Evolutionary conservation across 2,113 vertebrate species (phyloP).

Genomic region (Pteruthius melanotis): DNA sequence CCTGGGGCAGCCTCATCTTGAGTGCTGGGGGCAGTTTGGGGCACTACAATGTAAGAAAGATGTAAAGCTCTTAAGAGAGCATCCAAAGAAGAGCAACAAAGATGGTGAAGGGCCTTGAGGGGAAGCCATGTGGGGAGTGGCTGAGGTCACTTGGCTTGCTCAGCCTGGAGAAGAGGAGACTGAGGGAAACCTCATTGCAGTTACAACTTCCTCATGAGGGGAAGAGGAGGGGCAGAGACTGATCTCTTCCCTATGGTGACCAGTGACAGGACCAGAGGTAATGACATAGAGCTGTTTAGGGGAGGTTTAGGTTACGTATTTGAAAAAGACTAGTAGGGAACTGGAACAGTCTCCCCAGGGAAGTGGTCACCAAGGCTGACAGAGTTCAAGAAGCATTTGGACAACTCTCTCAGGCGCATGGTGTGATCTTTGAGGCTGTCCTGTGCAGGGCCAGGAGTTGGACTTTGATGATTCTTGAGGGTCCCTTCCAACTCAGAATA

Average conservation of each 20-base stretch:
- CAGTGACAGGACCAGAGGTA: accelerated
- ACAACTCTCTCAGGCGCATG: neutral
- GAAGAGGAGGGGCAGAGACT: neutral
- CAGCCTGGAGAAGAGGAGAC: neutral
- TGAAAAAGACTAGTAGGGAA: neutral
- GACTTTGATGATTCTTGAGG: neutral
- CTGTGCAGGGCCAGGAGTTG: neutral
- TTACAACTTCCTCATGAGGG: accelerated
- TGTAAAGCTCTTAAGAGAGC: neutral
- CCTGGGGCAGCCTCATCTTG: accelerated
- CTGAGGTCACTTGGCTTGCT: neutral
- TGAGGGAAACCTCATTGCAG: neutral
- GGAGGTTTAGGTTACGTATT: neutral
- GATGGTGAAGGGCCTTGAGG: neutral
- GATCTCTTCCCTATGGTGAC: neutral
- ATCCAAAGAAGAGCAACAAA: neutral
- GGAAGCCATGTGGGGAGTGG: accelerated
- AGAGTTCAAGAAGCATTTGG: neutral
- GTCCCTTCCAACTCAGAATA: neutral
- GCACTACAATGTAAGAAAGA: neutral
- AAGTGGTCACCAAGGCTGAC: neutral
- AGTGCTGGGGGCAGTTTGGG: accelerated
- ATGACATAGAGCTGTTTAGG: neutral
- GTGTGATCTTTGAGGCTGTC: neutral
- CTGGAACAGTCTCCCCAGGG: neutral